Base-by-base conservation (phyloP, 37 sponge, comb jelly and placozoan species). In the Crambe crambe region DNA sequence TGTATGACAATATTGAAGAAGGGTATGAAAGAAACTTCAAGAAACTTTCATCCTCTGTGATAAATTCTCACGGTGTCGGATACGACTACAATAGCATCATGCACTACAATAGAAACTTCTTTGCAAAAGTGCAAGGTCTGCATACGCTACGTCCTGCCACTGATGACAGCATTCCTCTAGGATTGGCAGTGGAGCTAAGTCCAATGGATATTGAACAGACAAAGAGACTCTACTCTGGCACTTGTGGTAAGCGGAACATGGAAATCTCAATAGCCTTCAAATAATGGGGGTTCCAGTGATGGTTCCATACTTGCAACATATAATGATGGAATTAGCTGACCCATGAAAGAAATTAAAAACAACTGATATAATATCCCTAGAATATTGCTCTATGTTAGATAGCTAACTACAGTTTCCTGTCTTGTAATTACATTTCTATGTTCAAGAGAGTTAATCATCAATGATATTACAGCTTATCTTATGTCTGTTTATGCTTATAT, bases 21-120 rank as follows among this genome's bases (percentile, higher is more conserved):
- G 72, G 73, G 1, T 63, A 43, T 20, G 51, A 42, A 26, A 10
- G n/a, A 18, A 92, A 92, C 68, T 92, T 92, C 39, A 2, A 56
- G 1, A 73, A 68, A 58, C 63, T 57, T 51, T 8, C 3, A 22
- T 5, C 29, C 34, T 62, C 56, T n/a, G 15, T 62, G 15, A 79
- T 89, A 0, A 34, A 94, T 54, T 87, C 87, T 10, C 35, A 71
- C 30, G 94, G 94, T 26, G 78, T 94, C 1, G 67, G 81, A 4
- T 93, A 93, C 38, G 94, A 93, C 54, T 89, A 85, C 81, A 93
- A 89, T 68, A 89, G 90, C 30, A 84, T 94, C 68, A 94, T 94
- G 94, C 94, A 94, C 62, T 94, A 94, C 60, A 29, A 64, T 59
- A 30, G 39, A 3, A 29, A 57, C 23, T 77, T 70, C 25, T 87